Evolutionary conservation across 2,888 invertebrate genomes (phyloP).

Genomic region (Bombyx huttoni): DNA sequence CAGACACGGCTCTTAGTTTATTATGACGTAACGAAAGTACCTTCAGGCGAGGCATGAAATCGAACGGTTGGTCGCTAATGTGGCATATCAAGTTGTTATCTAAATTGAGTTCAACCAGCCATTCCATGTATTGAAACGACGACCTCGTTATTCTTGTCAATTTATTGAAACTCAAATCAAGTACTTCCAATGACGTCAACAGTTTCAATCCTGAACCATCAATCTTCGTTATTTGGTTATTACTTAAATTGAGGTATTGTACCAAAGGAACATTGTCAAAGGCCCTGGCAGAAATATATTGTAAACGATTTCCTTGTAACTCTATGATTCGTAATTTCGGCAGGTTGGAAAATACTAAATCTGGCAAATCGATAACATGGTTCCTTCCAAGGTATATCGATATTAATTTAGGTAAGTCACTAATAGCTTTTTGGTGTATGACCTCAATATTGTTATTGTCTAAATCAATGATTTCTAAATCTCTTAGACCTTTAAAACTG

Average conservation of each 20-base stretch:
- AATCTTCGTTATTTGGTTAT: constrained; percentile 82
- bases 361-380: constrained; percentile 81
- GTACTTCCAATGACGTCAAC: constrained; percentile 83
- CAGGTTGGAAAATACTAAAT: constrained; percentile 82
- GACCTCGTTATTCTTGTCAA: constrained; percentile 79
- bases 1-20: constrained; percentile 80
- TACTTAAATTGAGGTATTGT: constrained; percentile 86
- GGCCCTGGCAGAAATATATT: constrained; percentile 79
- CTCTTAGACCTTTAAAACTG: constrained; percentile 79
- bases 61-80: constrained; percentile 85
- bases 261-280: constrained; percentile 85
- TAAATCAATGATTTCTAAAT: constrained; percentile 81
- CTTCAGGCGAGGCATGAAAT: constrained; percentile 86
- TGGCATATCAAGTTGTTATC: constrained; percentile 88
- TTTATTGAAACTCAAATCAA: constrained; percentile 87
- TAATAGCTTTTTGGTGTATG: constrained; percentile 81
- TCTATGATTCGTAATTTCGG: constrained; percentile 82
- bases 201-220: constrained; percentile 82
- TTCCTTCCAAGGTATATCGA: constrained; percentile 81
- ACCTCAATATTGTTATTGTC: constrained; percentile 85
- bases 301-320: constrained; percentile 84
- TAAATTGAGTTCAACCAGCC: constrained; percentile 88
- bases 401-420: constrained; percentile 77
- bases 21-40: constrained; percentile 85
- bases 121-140: constrained; percentile 81